A percentile compares a stretch with the other conserved stretches of the same genome.
phyloP scores from a whole-genome alignment of 1,140 invertebrate species.

The Brachionus sp. region DNA sequence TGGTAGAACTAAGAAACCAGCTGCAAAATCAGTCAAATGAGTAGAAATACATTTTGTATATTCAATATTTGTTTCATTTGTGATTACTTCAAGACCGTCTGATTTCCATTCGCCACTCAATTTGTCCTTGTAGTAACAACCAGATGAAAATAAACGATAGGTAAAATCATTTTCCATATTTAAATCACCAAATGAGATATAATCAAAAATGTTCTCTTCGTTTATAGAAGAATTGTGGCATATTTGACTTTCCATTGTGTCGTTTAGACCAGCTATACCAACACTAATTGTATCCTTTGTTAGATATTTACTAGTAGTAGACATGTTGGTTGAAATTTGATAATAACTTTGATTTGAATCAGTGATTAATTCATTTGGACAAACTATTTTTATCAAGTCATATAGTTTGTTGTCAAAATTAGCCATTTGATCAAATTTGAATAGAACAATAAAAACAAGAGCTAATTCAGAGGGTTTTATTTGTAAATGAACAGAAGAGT shows the following conservation, averaged over 20 bases:
- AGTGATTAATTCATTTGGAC: neutral
- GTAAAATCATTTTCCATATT: neutral
- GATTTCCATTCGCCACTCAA: slow-evolving; percentile 48
- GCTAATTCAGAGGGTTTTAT: neutral
- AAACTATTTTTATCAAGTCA: neutral
- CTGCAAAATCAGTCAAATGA: slow-evolving; percentile 59
- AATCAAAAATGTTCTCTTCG: neutral
- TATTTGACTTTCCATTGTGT: neutral
- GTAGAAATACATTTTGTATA: slow-evolving; percentile 52
- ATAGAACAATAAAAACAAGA: neutral
- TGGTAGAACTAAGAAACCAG: slow-evolving; percentile 57
- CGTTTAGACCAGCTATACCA: neutral
- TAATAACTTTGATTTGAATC: neutral
- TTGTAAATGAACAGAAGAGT: neutral
- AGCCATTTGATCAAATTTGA: neutral
- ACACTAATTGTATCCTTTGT: neutral
- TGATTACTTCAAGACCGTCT: slow-evolving; percentile 51
- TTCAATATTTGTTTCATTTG: slow-evolving; percentile 49
- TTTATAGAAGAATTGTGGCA: neutral
- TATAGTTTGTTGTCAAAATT: neutral
- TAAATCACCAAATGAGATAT: neutral
- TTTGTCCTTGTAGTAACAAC: slow-evolving; percentile 49
- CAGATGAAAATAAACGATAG: slow-evolving; percentile 34
- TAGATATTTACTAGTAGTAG: neutral
- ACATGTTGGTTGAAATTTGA: neutral